Evolutionary conservation across 2,113 vertebrate genomes (phyloP), one percentile per base, ranked within the genome.

Genomic region (Danionella cerebrum): DNA sequence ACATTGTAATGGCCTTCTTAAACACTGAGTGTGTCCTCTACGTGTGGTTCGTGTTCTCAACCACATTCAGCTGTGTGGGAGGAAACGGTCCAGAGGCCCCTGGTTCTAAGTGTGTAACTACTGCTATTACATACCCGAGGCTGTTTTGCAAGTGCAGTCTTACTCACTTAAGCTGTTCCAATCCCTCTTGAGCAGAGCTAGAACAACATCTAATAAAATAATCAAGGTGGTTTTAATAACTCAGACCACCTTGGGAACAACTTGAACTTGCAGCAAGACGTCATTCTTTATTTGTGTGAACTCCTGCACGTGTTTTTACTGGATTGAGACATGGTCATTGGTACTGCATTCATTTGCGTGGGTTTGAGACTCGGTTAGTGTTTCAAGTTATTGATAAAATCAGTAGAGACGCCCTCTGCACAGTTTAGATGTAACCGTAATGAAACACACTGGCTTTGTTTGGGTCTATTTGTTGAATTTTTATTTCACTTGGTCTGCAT

Each of bases 1-100:
- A 64, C 44, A 63, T 35, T 35, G 36, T n/a, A 48, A 41, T 45
- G 19, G 60, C 29, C 29, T 14, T 2, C 13, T 24, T 50, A 29
- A 64, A 64, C 60, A 64, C 3, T 14, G 19, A n/a, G n/a, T n/a
- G n/a, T 33, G 44, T 36, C 8, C 42, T 64, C 18, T 64, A 19
- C 59, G 48, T 29, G 44, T 35, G 48, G 59, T 47, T 12, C 42
- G 24, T 44, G 48, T 44, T 21, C 18, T 60, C 57, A 22, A 48
- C 48, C 44, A 48, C 59, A 64, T 36, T 48, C 29, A 48, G 59
- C 42, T 22, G 39, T 60, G 58, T 45, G 25, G 58, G 58, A 60
- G 58, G 39, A 60, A 60, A 60, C 39, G 3, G 19, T 19, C 1
- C 18, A 11, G 60, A 48, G 44, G 60, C 60, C 60, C 59, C 18